Base-by-base conservation (phyloP, 2,113 vertebrate species). In the Indri indri region DNA sequence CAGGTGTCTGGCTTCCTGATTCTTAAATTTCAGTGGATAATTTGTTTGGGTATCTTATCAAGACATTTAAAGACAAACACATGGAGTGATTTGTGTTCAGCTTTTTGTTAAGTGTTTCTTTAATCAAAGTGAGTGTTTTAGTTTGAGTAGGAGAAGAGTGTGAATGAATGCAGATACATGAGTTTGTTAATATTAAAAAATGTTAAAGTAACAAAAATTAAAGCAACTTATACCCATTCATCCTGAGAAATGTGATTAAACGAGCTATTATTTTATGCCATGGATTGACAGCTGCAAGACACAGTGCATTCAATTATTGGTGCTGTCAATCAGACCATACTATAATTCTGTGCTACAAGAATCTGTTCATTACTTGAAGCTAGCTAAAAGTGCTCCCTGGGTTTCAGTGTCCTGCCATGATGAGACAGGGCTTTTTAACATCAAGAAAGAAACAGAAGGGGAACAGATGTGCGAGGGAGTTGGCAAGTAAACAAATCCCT, bases 241-340 rank as follows among this genome's bases (percentile, higher is more conserved):
- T 80, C 13, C 27, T 90, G 95, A 97, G 57, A 86, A 90, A 74
- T 94, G 22, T 97, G 96, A 98, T 98, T 98, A 97, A 98, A 98
- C 98, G 97, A 89, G 82, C 88, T 97, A 90, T 98, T 97, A 80
- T 79, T 76, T 94, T 71, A 92, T 98, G 91, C 71, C 92, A 76
- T 8, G 57, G 88, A 92, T 91, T 98, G 97, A 97, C 96, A 99
- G 77, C 87, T 97, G 30, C 42, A 80, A 96, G 73, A 95, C 59
- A 89, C 88, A 88, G 95, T 94, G 37, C 80, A 23, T 97, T 95
- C 90, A 80, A 94, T 98, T 97, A 98, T 83, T 96, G 94, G 88
- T 82, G 47, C 37, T 98, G 95, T 96, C 95, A 42, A 86, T 98
- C 88, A 82, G 74, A 98, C 82, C 86, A 17, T 54, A 40, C n/a